Evolutionary conservation across 2,888 invertebrate genomes (phyloP).

Genomic region (Spicauda simplicius): DNA sequence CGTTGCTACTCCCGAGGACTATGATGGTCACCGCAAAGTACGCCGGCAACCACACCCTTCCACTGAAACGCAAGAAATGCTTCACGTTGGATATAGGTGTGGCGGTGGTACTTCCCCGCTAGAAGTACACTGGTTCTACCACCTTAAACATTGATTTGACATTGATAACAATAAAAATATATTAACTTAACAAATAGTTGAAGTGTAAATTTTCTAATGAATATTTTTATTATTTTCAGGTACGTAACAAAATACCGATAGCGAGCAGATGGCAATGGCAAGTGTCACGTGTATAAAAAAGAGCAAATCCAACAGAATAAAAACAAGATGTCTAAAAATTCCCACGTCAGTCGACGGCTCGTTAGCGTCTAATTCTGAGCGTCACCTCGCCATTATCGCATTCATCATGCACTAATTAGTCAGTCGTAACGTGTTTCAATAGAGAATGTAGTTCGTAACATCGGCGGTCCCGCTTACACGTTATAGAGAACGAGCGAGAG

Average conservation of each 20-base stretch:
- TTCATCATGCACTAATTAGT: slow-evolving; percentile 26
- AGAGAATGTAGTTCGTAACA: not conserved
- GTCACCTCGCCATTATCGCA: slow-evolving; percentile 27
- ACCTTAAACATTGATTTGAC: too few relatives aligned
- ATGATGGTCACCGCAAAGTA: too few relatives aligned
- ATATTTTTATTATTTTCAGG: not conserved
- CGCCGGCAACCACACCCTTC: too few relatives aligned
- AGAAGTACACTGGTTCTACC: too few relatives aligned
- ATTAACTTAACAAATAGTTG: too few relatives aligned
- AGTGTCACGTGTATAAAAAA: slow-evolving; percentile 6
- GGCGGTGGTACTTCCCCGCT: too few relatives aligned
- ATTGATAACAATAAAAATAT: too few relatives aligned
- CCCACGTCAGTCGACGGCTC: slow-evolving; percentile 25
- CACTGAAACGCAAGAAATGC: too few relatives aligned
- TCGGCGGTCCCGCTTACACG: not conserved
- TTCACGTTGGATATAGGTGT: too few relatives aligned
- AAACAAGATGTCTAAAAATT: slow-evolving; percentile 3
- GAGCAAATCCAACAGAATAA: slow-evolving; percentile 7
- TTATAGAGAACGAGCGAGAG: too few relatives aligned
- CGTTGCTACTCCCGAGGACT: too few relatives aligned
- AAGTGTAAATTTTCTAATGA: too few relatives aligned
- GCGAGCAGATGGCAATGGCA: not conserved
- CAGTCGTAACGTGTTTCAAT: slow-evolving; percentile 4
- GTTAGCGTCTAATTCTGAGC: slow-evolving; percentile 20
- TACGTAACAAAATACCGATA: not conserved